A percentile compares a stretch with the other conserved stretches of the same genome.
Evolutionary conservation across 2,888 invertebrate species (phyloP).

Genomic region (Ctena decussata): DNA sequence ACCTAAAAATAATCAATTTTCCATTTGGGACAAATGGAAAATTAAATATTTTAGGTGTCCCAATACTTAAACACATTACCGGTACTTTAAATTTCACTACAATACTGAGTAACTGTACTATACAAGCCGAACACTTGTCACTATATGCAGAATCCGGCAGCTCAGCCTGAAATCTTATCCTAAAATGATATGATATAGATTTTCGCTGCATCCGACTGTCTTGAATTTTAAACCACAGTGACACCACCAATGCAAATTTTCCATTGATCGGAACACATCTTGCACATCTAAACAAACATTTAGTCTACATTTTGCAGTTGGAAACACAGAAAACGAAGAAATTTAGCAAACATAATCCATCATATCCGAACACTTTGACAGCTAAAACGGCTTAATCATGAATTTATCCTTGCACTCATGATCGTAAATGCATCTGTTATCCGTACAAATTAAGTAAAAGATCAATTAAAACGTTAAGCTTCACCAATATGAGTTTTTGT

Average conservation of each 20-base stretch:
- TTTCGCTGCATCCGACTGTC: background rate
- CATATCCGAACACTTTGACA: background rate
- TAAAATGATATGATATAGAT: background rate
- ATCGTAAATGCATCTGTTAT: background rate
- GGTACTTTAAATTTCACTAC: too few species aligned
- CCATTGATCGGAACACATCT: background rate
- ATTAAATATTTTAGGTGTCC: too few species aligned
- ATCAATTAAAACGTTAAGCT: conserved; percentile 4
- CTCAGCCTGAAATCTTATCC: too few species aligned
- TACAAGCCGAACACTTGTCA: too few species aligned
- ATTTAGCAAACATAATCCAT: background rate
- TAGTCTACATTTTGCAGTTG: background rate
- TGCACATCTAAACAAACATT: background rate
- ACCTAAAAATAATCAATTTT: too few species aligned
- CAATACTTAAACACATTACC: too few species aligned
- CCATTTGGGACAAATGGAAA: too few species aligned
- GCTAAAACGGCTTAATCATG: background rate
- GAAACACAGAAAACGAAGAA: background rate
- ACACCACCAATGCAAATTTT: background rate
- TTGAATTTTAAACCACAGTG: background rate
- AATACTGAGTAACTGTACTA: too few species aligned
- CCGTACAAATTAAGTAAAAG: background rate
- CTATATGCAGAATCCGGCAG: too few species aligned
- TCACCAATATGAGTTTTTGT: background rate
- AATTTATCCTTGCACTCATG: background rate